phyloP scores from a whole-genome alignment of 2,113 vertebrate genomes.

The Dryoscopus gambensis region DNA sequence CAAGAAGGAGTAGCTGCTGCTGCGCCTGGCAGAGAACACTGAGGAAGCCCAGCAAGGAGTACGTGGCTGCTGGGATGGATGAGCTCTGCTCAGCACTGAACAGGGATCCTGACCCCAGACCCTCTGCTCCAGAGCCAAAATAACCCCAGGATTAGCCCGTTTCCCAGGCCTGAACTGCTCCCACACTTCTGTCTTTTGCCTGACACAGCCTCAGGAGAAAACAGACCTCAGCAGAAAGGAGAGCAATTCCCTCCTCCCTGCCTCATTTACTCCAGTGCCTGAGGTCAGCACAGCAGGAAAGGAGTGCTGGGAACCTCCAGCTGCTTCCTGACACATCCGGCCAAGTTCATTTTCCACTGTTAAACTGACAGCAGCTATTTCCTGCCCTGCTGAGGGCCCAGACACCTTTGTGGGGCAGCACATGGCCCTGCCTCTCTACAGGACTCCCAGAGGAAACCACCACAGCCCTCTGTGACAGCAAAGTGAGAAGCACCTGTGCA shows the following conservation, averaged over 20 bases:
- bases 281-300: conserved; percentile 18
- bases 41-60: neutral
- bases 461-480: neutral
- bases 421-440: neutral
- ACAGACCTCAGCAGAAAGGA: neutral
- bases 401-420: rapidly evolving
- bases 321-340: neutral
- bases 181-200: neutral
- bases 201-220: neutral
- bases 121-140: neutral
- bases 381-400: neutral
- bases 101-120: rapidly evolving
- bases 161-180: neutral
- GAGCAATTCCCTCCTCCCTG: neutral
- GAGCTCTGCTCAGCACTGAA: neutral
- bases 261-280: neutral
- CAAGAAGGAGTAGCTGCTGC: neutral
- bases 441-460: neutral
- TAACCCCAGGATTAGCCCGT: rapidly evolving
- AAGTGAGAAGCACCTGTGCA: neutral
- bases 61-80: neutral
- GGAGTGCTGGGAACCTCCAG: conserved; percentile 5
- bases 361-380: neutral
- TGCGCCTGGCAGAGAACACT: neutral
- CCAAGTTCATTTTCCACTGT: neutral